A percentile compares a stretch with the other conserved stretches of the same genome.
phyloP scores from a whole-genome alignment of 2,797 vertebrate genomes.

The Aselliscus stoliczkanus region DNA sequence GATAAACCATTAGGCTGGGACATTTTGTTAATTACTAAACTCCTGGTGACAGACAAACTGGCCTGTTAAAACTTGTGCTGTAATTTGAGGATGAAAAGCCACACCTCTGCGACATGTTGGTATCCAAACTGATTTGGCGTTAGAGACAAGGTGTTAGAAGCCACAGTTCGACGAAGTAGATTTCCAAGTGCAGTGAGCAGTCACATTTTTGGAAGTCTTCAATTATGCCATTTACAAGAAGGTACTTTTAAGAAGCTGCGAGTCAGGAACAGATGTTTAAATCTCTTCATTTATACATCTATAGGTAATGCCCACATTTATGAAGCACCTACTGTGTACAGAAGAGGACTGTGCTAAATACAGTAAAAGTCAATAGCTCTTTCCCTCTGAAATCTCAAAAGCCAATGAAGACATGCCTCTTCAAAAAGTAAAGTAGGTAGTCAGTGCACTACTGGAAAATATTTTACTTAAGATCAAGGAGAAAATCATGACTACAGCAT shows the following conservation, averaged over 20 bases:
- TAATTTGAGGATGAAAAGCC: constrained; percentile 94
- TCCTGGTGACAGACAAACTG: constrained; percentile 80
- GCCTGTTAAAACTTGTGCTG: constrained; percentile 92
- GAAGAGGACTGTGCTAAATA: neutral
- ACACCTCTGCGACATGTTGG: constrained; percentile 86
- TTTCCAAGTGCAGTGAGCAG: constrained; percentile 73
- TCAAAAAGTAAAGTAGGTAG: neutral
- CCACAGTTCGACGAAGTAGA: constrained; percentile 70
- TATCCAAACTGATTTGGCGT: constrained; percentile 80
- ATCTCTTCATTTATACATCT: constrained; percentile 10
- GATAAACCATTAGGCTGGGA: constrained; percentile 80
- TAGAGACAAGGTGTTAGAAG: constrained; percentile 75
- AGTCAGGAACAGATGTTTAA: constrained; percentile 38
- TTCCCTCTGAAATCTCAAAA: neutral
- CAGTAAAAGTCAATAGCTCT: neutral
- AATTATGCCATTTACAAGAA: constrained; percentile 58
- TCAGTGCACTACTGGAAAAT: neutral
- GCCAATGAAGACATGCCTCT: neutral
- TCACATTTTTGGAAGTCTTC: constrained; percentile 74
- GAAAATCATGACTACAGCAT: neutral
- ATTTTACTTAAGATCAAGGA: neutral
- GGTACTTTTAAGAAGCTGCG: constrained; percentile 18
- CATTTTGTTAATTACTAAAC: constrained; percentile 81
- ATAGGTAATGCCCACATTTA: neutral
- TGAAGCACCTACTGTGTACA: neutral